A percentile compares a stretch with the other conserved stretches of the same genome.
Conservation (phyloP, 2,797 vertebrate genomes). For the Vespertilio murinus region DNA sequence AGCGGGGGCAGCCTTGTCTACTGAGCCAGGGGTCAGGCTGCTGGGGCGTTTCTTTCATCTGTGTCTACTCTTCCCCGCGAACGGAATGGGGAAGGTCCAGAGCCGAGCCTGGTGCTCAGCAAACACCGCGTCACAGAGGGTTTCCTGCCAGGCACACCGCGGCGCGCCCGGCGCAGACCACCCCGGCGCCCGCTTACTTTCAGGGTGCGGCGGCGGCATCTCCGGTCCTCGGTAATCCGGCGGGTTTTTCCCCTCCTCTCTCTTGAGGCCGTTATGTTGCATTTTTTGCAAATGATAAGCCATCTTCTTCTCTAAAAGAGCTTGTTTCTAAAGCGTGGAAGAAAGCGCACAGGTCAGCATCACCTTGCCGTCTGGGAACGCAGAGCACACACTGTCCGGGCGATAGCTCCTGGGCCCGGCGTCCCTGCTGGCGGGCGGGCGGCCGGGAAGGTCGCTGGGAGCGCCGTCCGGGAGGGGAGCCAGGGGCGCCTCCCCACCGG, state of each 20-base stretch:
- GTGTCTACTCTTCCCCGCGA: not conserved
- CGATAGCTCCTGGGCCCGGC: too few species aligned
- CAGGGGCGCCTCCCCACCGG: not conserved
- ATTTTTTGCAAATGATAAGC: constrained; percentile 79
- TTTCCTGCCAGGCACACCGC: not conserved
- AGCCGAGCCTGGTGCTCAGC: not conserved
- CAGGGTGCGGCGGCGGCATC: not conserved
- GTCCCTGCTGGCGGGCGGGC: too few species aligned
- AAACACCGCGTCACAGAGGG: not conserved
- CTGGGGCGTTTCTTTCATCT: not conserved
- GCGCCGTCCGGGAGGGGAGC: not conserved
- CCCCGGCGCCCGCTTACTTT: constrained; percentile 37
- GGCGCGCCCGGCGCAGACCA: not conserved
- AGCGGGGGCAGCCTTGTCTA: not conserved
- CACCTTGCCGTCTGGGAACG: not conserved
- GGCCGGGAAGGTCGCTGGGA: not conserved
- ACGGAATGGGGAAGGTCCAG: not conserved
- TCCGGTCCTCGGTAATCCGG: constrained; percentile 29
- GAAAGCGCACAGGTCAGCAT: not conserved
- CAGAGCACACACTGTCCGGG: not conserved
- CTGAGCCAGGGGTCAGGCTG: not conserved
- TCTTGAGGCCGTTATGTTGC: constrained; percentile 62
- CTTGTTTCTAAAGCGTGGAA: constrained; percentile 77
- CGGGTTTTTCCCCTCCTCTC: constrained; percentile 55
- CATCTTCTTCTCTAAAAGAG: constrained; percentile 81